Evolutionary conservation across 2,888 invertebrate species (phyloP), one percentile per base, ranked within the genome.

Genomic region (Cordilura impudica): DNA sequence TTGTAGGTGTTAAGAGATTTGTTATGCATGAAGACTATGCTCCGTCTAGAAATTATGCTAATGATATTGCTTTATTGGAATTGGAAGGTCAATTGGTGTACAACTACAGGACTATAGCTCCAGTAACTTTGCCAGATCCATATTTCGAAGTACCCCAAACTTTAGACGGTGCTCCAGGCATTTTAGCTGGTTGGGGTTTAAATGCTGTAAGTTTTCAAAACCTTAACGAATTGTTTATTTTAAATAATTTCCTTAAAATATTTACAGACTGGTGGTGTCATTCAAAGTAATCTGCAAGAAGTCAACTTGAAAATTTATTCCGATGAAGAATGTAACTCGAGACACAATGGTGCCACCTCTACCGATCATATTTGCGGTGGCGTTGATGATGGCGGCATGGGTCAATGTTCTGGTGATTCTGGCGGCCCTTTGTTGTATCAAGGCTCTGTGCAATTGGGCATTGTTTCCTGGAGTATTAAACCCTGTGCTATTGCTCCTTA

Each of bases 381-480:
- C 7, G 83, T 84, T 8, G 85, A 85, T 65, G 84, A 84, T 29
- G 85, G 85, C 10, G 85, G 87, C 45, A 87, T 88, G 67, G 89
- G 88, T 10, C 87, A 88, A 26, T 89, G 89, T 79, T 86, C 83
- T 51, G 89, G 89, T 0, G 89, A 89, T 54, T 88, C 88, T 1
- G 88, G 89, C 10, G 88, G 89, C 2, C 88, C 90, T 0, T 82
- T 89, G 1, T 43, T 89, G 18, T 83, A 84, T 2, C 16, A 21
- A 2, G 74, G 61, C 0, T 14, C 8, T 12, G 67, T 82, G 2
- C 89, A 89, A 82, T 84, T 90, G 43, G 91, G 91, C 29, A 87
- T 91, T 43, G 91, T 91, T 2, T 91, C 91, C 1, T 91, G 91
- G 91, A 90, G 90, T 71, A 63, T 84, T 2, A 91, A 90, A 79